Conservation (phyloP, 2,797 vertebrate species). For the Scolopax rusticola region DNA sequence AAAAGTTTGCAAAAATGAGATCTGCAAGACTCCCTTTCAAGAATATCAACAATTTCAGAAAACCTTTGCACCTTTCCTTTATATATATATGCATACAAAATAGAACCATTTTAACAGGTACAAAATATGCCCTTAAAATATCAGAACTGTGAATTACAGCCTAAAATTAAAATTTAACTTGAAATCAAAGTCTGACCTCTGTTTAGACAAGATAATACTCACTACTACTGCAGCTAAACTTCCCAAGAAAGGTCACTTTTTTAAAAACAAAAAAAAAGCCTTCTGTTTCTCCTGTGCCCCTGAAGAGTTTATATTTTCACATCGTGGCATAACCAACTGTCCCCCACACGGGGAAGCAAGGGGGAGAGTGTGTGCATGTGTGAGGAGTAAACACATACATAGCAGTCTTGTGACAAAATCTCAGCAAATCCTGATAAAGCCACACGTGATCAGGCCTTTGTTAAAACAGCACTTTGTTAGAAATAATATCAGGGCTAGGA, state of each 20-base stretch:
- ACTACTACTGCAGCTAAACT: neutral
- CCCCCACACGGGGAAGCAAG: neutral
- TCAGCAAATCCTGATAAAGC: slow-evolving; percentile 36
- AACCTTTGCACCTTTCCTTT: neutral
- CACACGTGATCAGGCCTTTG: slow-evolving; percentile 1
- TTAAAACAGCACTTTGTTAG: neutral
- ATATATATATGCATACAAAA: neutral
- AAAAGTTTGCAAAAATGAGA: neutral
- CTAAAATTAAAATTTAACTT: neutral
- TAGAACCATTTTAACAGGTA: neutral
- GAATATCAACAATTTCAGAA: neutral
- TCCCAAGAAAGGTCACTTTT: neutral
- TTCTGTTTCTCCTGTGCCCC: neutral
- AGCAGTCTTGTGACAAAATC: neutral
- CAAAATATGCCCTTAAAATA: neutral
- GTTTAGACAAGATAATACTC: neutral
- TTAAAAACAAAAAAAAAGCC: neutral
- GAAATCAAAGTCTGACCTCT: neutral
- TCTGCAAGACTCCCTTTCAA: neutral
- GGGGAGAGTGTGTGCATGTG: neutral
- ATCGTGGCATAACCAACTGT: neutral
- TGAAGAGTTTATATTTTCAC: neutral
- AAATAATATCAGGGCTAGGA: too few relatives aligned
- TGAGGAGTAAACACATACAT: neutral
- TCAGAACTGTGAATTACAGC: neutral